phyloP scores from a whole-genome alignment of 2,797 vertebrate species.

The Micromesistius poutassou region DNA sequence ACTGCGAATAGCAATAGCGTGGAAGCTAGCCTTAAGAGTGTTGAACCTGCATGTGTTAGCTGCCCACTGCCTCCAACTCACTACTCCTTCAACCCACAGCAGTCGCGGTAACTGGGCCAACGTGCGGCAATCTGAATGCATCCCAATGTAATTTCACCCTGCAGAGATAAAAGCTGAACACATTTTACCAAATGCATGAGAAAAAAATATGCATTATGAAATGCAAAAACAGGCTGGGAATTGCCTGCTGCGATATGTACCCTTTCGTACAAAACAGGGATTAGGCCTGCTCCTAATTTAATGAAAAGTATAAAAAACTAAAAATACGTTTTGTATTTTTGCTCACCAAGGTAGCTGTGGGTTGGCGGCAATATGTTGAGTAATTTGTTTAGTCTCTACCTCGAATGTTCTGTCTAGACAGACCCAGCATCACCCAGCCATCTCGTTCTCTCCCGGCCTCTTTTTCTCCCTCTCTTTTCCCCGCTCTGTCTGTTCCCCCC shows the following conservation, averaged over 20 bases:
- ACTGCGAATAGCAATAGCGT: slow-evolving; percentile 64
- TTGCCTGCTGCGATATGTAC: not conserved
- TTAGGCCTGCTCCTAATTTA: not conserved
- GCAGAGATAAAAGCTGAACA: not conserved
- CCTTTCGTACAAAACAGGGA: not conserved
- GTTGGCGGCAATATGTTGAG: slow-evolving; percentile 28
- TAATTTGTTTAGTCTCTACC: slow-evolving; percentile 51
- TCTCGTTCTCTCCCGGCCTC: slow-evolving; percentile 22
- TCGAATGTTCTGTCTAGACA: slow-evolving; percentile 51
- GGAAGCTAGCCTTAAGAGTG: slow-evolving; percentile 55
- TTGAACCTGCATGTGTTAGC: slow-evolving; percentile 58
- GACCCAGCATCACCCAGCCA: slow-evolving; percentile 46
- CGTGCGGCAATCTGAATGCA: slow-evolving; percentile 29
- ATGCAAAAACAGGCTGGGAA: not conserved
- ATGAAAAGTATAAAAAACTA: not conserved
- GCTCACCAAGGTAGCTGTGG: slow-evolving; percentile 17
- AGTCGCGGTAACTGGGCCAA: slow-evolving; percentile 51
- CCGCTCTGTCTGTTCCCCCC: slow-evolving; percentile 5
- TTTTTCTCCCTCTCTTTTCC: not conserved
- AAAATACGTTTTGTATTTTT: not conserved
- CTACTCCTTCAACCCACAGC: slow-evolving; percentile 49
- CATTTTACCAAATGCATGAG: slow-evolving; percentile 12
- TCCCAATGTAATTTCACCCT: slow-evolving; percentile 15
- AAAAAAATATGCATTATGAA: slow-evolving; percentile 4
- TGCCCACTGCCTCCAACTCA: slow-evolving; percentile 65